Percentiles rank a stretch among this genome's conserved stretches.
These are phyloP conservation scores for Amphipyra tragopoginis DNA, from an alignment of 2,888 invertebrate genomes.

Conservation along the genomic window DNA sequence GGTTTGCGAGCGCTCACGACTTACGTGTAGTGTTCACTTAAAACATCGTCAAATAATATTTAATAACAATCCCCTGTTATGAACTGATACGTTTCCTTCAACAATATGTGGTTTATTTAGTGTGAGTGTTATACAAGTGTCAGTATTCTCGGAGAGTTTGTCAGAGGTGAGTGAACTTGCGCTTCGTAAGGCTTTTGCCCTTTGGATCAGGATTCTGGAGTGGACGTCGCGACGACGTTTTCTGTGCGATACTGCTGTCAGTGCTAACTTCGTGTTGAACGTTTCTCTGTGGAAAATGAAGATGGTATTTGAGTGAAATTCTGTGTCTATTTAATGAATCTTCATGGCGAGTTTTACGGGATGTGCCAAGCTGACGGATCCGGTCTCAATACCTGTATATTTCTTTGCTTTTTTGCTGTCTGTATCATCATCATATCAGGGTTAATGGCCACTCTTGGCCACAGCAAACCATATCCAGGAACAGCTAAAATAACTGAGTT, in stretches of 20 bases:
- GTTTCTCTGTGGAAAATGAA: slow-evolving; percentile 1
- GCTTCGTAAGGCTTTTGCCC: slow-evolving; percentile 74
- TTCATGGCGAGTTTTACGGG: neutral
- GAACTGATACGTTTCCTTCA: slow-evolving; percentile 62
- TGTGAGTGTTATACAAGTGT: slow-evolving; percentile 67
- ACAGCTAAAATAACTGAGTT: no score
- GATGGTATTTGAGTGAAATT: slow-evolving; percentile 1
- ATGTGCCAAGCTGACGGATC: slow-evolving; percentile 32
- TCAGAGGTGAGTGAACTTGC: slow-evolving; percentile 82
- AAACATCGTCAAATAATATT: slow-evolving; percentile 76
- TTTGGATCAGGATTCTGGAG: slow-evolving; percentile 68
- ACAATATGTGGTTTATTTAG: slow-evolving; percentile 66
- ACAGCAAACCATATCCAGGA: neutral
- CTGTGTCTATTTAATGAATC: neutral
- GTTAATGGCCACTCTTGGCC: slow-evolving; percentile 31
- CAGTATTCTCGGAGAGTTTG: slow-evolving; percentile 61
- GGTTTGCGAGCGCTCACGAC: slow-evolving; percentile 73
- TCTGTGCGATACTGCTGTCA: slow-evolving; percentile 43
- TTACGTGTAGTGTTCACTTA: slow-evolving; percentile 73
- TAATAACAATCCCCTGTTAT: slow-evolving; percentile 78
- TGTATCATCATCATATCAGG: slow-evolving; percentile 35
- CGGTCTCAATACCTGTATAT: slow-evolving; percentile 42
- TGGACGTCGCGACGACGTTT: slow-evolving; percentile 36
- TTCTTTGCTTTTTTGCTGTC: slow-evolving; percentile 44
- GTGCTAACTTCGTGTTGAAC: slow-evolving; percentile 15